These are phyloP conservation scores for human DNA, from an alignment of 2,113 vertebrate genomes.

Conservation along the genomic window GRCh38 chr9:123247501-123248000, in stretches of 20 bases:
- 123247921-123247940: background rate
- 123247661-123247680: background rate
- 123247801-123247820: background rate
- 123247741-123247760: background rate
- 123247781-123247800: background rate
- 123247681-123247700: background rate
- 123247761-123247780: background rate
- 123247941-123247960: background rate
- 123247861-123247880: background rate
- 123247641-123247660: background rate
- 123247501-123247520: no score
- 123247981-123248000: background rate
- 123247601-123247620: background rate
- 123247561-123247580: no score
- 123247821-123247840: background rate
- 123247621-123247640: constrained; percentile 20
- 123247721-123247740: background rate
- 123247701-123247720: background rate
- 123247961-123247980: background rate
- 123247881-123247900: background rate
- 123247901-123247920: background rate
- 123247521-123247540: no score
- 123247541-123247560: no score
- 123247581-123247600: background rate
- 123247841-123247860: no score